Base-by-base conservation (phyloP, 2,888 invertebrate genomes). In the Pandemis corylana region DNA sequence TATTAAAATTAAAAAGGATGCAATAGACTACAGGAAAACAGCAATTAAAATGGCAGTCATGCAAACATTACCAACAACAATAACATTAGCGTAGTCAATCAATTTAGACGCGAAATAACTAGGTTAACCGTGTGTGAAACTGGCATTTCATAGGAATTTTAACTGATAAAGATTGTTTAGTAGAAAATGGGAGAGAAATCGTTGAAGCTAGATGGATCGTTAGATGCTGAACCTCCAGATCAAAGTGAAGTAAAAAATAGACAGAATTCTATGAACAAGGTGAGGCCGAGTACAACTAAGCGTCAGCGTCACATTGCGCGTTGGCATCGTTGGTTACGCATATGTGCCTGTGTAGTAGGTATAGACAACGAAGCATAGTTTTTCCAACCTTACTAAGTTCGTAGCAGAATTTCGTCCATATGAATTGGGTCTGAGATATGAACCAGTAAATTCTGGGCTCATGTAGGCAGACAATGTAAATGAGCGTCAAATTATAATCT, bases 401-500 rank as follows among this genome's bases (percentile, higher is more conserved):
- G 20, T 36, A 2, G 28, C 28, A 36, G 28, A 36, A 36, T 36
- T 36, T 36, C 28, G 28, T 36, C 28, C 2, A 36, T 36, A 36
- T 36, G 28, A 36, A 36, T 36, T 36, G 28, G 2, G 28, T 36
- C 28, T 36, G 28, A 36, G 42, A 36, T 13, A 42, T 2, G 15
- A 64, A 51, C 36, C 15, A 49, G 59, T 28, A 69, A 65, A 69
- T 51, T 28, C 59, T 42, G 20, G 20, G 5, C 59, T 44, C 9
- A 13, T 4, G 36, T 51, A 46, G 28, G 41, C 53, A 44, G 15
- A 51, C 56, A 63, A 73, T 64, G 49, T 49, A 69, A 69, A 73
- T 65, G 49, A 69, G 36, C 12, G n/a, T 36, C 44, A 69, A 69
- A 74, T 74, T 66, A 75, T 63, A 71, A 71, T 62, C 42, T n/a